Evolutionary conservation across 2,888 invertebrate genomes (phyloP), one percentile per base, ranked within the genome.

Genomic region (Amitus sp.): DNA sequence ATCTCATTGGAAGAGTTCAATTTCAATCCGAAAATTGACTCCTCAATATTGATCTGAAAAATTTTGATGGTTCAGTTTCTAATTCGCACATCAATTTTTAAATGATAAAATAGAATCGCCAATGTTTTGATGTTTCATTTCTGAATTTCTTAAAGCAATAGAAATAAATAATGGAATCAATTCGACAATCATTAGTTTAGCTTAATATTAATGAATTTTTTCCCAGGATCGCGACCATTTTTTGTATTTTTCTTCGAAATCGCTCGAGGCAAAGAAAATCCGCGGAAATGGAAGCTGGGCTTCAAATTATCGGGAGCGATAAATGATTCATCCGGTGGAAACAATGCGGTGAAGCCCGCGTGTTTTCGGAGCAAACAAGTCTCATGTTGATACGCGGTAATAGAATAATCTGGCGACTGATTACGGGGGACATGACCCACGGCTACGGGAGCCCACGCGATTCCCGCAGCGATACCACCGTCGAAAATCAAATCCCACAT

Each of bases 291-390:
- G 20, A 34, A 33, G 49, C 34, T 47, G 50, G 73, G 78, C 77
- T 80, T 85, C 84, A 86, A 87, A 87, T 87, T 87, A 87, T 70
- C 70, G 86, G 84, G 84, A 84, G 84, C 84, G 86, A 84, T 87
- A 86, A 87, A 87, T 87, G 87, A 87, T 87, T 87, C 86, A 87
- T 87, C 87, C 86, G 84, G 83, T 84, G 85, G 86, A 86, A 87
- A 87, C 86, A 86, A 86, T 87, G 86, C 78, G 79, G 76, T 76
- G 65, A 37, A 71, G 70, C 72, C 79, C 82, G n/a, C n/a, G 83
- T 87, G 87, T 87, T 87, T 87, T 87, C 85, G 87, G 85, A 87
- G 84, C 86, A 88, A 88, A 88, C 87, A 88, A 86, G 82, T 83
- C 84, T 84, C 83, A 86, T 87, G 87, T 87, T 87, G 87, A 87